A percentile compares a stretch with the other conserved stretches of the same genome.
These are phyloP conservation scores for Cyphomyrmex costatus DNA, from an alignment of 1,140 invertebrate genomes.

Conservation along the genomic window DNA sequence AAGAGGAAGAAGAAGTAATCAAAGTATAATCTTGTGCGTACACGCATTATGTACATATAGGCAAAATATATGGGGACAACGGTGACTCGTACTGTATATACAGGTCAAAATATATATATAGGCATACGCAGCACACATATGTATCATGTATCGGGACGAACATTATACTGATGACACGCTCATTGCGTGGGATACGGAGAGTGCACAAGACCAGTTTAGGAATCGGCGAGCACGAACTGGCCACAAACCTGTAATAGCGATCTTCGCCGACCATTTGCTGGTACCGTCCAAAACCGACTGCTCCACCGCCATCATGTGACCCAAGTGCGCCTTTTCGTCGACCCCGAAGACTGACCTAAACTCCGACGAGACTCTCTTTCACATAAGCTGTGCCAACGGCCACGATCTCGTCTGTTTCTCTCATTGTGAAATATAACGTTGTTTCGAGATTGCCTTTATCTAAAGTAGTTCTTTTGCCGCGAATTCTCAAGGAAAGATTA, in stretches of 20 bases:
- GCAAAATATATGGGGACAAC: not conserved
- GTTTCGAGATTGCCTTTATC: too few relatives aligned
- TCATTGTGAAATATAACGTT: not conserved
- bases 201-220: conserved; percentile 64
- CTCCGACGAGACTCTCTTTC: conserved; percentile 84
- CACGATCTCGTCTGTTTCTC: conserved; percentile 72
- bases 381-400: conserved; percentile 79
- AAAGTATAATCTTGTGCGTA: conserved; percentile 37
- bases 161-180: conserved; percentile 54
- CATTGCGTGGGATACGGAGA: conserved; percentile 55
- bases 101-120: conserved; percentile 30
- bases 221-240: conserved; percentile 65
- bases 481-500: not conserved
- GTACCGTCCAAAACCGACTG: conserved; percentile 99
- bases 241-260: conserved; percentile 99
- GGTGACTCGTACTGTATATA: conserved; percentile 3
- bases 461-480: not conserved
- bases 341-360: conserved; percentile 97
- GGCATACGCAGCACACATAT: conserved; percentile 69
- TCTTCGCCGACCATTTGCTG: conserved; percentile 99
- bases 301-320: conserved; percentile 99
- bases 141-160: conserved; percentile 55
- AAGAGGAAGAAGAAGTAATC: not conserved
- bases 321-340: conserved; percentile 97
- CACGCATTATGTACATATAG: conserved; percentile 18